Percentiles rank a stretch among this genome's conserved stretches.
These are phyloP conservation scores for Poicephalus gulielmi DNA, from an alignment of 2,113 vertebrate species.

Conservation along the genomic window DNA sequence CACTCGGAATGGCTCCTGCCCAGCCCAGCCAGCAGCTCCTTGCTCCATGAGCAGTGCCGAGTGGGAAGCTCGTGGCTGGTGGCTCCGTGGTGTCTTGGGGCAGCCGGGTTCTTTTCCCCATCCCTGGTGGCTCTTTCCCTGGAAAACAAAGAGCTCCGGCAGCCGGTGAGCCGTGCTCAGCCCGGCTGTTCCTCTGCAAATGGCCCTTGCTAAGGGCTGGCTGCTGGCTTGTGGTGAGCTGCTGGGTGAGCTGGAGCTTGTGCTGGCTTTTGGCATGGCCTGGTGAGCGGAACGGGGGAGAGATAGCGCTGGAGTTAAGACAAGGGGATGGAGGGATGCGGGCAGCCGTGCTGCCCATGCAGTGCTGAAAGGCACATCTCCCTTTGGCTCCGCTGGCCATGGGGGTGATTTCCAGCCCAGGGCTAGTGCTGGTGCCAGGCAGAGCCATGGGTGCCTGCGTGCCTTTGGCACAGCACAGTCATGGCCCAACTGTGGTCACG, in stretches of 20 bases:
- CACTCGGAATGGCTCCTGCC: accelerated
- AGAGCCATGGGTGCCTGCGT: background rate
- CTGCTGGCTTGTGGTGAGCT: background rate
- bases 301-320: background rate
- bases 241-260: accelerated
- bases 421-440: background rate
- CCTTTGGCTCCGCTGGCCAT: accelerated
- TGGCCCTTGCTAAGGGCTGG: background rate
- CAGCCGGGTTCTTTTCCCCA: accelerated
- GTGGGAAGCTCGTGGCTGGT: background rate
- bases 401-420: background rate
- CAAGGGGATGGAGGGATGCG: background rate
- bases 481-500: accelerated
- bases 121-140: background rate
- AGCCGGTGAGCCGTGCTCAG: accelerated
- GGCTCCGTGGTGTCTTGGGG: too few relatives aligned
- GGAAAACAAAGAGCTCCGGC: background rate
- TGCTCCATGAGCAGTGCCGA: background rate
- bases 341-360: accelerated
- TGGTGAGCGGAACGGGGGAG: accelerated
- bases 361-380: accelerated
- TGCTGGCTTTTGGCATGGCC: background rate
- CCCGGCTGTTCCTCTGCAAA: background rate
- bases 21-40: background rate
- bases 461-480: accelerated